Evolutionary conservation across 2,113 vertebrate genomes (phyloP).

Genomic region (Nesogale talazaci): DNA sequence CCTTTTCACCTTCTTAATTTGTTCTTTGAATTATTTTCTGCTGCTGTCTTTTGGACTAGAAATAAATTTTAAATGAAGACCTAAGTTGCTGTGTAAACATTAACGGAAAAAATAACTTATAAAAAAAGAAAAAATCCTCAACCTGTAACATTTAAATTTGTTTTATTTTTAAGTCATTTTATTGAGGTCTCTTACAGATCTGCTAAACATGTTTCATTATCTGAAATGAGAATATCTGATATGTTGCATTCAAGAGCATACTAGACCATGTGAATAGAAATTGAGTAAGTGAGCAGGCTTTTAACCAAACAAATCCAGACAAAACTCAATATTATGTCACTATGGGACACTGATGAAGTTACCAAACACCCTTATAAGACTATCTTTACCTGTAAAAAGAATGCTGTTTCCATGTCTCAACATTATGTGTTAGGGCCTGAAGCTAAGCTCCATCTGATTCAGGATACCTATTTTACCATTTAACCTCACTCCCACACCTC

Average conservation of each 20-base stretch:
- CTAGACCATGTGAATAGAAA: background rate
- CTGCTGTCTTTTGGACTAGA: too few species aligned
- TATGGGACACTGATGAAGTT: background rate
- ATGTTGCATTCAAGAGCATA: background rate
- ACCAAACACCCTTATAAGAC: slow-evolving; percentile 44
- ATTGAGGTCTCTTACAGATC: too few species aligned
- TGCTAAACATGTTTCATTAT: background rate
- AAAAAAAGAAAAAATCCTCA: too few species aligned
- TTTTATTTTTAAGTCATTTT: background rate
- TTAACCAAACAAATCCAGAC: background rate
- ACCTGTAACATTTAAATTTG: slow-evolving; percentile 18
- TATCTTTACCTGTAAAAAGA: slow-evolving; percentile 40
- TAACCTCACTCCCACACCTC: slow-evolving; percentile 18
- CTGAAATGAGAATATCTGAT: slow-evolving; percentile 9
- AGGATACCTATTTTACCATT: slow-evolving; percentile 36
- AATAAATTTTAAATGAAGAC: too few species aligned
- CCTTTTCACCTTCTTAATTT: too few species aligned
- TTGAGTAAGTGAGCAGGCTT: background rate
- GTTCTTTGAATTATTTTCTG: too few species aligned
- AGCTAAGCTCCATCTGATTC: slow-evolving; percentile 6
- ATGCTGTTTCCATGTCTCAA: background rate
- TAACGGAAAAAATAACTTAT: too few species aligned
- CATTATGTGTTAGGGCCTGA: background rate
- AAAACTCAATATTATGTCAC: background rate
- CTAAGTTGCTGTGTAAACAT: too few species aligned